Base-by-base conservation (phyloP, 2,797 vertebrate genomes). In the Cetoscarus ocellatus region DNA sequence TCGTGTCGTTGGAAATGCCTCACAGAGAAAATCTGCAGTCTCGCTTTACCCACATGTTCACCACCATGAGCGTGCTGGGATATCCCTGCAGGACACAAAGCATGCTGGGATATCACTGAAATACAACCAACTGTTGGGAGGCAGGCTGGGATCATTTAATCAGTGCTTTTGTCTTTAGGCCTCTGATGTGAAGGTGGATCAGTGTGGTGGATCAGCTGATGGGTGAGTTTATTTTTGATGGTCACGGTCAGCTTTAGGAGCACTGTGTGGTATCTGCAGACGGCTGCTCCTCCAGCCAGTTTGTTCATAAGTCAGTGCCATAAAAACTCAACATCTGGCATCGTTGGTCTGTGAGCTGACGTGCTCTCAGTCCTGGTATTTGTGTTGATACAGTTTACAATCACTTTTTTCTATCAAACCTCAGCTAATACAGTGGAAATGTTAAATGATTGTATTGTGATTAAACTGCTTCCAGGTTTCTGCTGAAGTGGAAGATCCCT, bases 231-330 rank as follows among this genome's bases (percentile, higher is more conserved):
- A 7, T 15, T 62, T 7, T 39, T 9, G 12, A 45, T 1, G 0
- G 2, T 10, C 36, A 13, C 3, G 13, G 6, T 38, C 1, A 2
- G 13, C 1, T 12, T 6, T 38, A 0, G 7, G 4, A 9, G 91
- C 90, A 90, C 93, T 95, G 94, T 72, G 7, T 79, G 95, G 96
- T 96, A 95, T 96, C 96, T 98, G 94, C 95, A 95, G 77, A 84
- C 95, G 94, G 92, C 82, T 92, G 93, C 6, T 82, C 8, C 62
- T 58, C 89, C 92, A 90, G 91, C 64, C 95, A 95, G 77, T 70
- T 49, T 95, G 96, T 94, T 98, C 95, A 96, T 76, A 94, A 91
- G 73, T 5, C 92, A 93, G 96, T 96, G 96, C 96, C 0, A 96
- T 61, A 97, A 9, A 1, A 96, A 88, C 3, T 95, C 94, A 86